Evolutionary conservation across 2,797 vertebrate species (phyloP).

Genomic region (Rhinella marina): DNA sequence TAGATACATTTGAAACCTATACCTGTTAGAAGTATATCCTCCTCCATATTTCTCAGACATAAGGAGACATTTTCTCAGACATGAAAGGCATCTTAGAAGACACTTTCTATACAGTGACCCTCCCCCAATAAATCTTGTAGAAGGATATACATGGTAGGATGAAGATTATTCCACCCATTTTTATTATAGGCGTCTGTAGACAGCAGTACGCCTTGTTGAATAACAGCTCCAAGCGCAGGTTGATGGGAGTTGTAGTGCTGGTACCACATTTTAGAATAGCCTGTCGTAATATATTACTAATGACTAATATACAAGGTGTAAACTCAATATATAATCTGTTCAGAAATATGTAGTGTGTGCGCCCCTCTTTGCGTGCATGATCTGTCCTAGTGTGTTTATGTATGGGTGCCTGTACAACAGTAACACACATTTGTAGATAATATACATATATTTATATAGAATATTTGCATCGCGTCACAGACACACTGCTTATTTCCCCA

Average conservation of each 20-base stretch:
- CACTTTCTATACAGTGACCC: neutral
- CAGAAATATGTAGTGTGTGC: conserved; percentile 3
- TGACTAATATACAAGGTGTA: conserved; percentile 27
- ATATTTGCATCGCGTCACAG: conserved; percentile 60
- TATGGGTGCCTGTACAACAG: conserved; percentile 28
- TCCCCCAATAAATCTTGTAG: neutral
- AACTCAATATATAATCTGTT: conserved; percentile 23
- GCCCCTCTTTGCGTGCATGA: neutral
- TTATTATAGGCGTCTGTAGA: conserved; percentile 3
- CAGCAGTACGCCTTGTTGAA: neutral
- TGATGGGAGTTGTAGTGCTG: conserved; percentile 22
- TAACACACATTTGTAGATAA: conserved; percentile 56
- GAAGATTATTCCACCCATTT: neutral
- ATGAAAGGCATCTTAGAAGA: neutral
- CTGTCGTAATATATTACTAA: conserved; percentile 14
- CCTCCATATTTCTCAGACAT: neutral
- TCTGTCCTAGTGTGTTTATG: conserved; percentile 4
- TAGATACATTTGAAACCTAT: neutral
- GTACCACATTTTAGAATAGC: neutral
- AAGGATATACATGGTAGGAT: neutral
- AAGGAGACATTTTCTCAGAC: no score
- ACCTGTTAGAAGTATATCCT: neutral
- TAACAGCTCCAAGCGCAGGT: conserved; percentile 9
- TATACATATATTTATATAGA: conserved; percentile 62
- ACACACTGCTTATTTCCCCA: conserved; percentile 15